Percentiles rank a stretch among this genome's conserved stretches.
These are phyloP conservation scores for Drosophila albomicans DNA, from an alignment of 1,140 invertebrate species.

Conservation along the genomic window DNA sequence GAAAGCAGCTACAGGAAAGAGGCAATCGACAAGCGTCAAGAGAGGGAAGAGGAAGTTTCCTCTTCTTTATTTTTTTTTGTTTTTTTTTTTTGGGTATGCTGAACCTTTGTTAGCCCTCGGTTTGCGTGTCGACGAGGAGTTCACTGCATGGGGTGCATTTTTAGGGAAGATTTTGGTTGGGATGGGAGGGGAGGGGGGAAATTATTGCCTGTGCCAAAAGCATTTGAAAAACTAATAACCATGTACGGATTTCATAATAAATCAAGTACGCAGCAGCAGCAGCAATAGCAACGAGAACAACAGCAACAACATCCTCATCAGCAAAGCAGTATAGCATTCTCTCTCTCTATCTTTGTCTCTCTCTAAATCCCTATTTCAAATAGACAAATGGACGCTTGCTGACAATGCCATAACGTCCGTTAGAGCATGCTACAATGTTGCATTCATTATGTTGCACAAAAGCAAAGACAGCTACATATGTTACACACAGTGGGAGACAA, in stretches of 20 bases:
- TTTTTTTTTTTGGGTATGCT: constrained; percentile 14
- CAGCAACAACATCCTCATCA: constrained; percentile 12
- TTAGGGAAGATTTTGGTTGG: not conserved
- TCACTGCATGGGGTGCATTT: constrained; percentile 69
- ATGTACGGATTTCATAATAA: constrained; percentile 81
- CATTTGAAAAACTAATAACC: constrained; percentile 77
- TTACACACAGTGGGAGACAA: constrained; percentile 38
- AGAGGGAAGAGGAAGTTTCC: not conserved
- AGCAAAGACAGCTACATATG: constrained; percentile 65
- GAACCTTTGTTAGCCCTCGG: constrained; percentile 30
- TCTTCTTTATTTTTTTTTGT: constrained; percentile 14
- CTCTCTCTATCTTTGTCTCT: not conserved
- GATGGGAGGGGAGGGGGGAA: constrained; percentile 28
- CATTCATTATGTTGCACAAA: constrained; percentile 64
- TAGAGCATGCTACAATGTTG: constrained; percentile 35
- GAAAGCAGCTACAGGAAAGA: not conserved
- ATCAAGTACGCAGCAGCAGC: constrained; percentile 56
- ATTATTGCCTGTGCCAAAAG: constrained; percentile 68
- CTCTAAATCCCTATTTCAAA: constrained; percentile 63
- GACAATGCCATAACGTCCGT: constrained; percentile 38
- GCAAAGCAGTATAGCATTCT: not conserved
- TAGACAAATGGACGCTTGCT: constrained; percentile 61
- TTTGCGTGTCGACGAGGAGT: constrained; percentile 36
- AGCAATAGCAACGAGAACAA: constrained; percentile 19
- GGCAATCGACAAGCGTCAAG: constrained; percentile 1